phyloP scores from a whole-genome alignment of 2,888 invertebrate genomes.

The Empis stercorea region DNA sequence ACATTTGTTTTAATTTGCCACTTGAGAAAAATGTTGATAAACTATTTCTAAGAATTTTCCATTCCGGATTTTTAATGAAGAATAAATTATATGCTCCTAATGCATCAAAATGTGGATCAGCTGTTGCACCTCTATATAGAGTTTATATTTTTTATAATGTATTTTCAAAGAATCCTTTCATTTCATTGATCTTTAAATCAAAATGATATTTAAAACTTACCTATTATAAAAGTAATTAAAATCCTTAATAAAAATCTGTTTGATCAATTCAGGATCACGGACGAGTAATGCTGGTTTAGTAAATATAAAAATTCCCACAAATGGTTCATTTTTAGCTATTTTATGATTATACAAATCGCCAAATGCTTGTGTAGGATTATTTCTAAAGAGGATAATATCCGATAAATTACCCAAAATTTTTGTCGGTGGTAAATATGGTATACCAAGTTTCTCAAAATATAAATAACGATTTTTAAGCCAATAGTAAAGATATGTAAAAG shows the following conservation, averaged over 20 bases:
- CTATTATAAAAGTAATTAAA: conserved; percentile 36
- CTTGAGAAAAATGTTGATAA: conserved; percentile 38
- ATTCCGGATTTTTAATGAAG: conserved; percentile 33
- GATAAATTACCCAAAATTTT: conserved; percentile 36
- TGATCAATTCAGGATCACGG: conserved; percentile 37
- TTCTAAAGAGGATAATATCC: conserved; percentile 23
- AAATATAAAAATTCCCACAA: conserved; percentile 34
- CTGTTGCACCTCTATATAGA: background rate
- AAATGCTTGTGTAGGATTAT: conserved; percentile 26
- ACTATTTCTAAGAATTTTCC: conserved; percentile 35
- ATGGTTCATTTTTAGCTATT: conserved; percentile 19
- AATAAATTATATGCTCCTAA: conserved; percentile 36
- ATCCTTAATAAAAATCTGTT: conserved; percentile 37
- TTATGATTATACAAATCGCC: conserved; percentile 29
- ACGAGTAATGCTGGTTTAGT: conserved; percentile 36
- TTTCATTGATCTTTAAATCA: background rate
- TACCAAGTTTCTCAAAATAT: background rate
- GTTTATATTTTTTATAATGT: background rate
- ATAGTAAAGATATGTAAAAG: background rate
- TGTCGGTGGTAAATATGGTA: conserved; percentile 29
- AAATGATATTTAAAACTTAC: conserved; percentile 1
- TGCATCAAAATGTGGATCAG: conserved; percentile 27
- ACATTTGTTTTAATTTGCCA: conserved; percentile 31
- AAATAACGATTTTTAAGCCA: background rate
- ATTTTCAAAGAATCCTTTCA: background rate